These are phyloP conservation scores for Hemibagrus guttatus DNA, from an alignment of 2,797 vertebrate genomes.

Conservation along the genomic window DNA sequence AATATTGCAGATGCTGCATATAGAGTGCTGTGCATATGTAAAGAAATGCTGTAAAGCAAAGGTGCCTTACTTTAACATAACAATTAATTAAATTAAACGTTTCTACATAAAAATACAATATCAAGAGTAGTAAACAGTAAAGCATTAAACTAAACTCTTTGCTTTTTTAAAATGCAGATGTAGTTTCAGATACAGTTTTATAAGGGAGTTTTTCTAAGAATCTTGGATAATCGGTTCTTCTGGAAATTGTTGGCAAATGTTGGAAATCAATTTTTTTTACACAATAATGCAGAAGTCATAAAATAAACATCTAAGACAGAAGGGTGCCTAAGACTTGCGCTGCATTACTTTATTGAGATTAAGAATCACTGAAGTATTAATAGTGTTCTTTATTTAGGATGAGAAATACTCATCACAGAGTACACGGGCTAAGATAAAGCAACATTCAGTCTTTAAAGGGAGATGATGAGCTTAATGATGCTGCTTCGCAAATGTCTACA, in stretches of 20 bases:
- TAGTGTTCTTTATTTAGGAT: neutral
- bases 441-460: neutral
- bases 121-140: neutral
- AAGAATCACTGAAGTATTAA: neutral
- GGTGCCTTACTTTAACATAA: neutral
- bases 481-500: neutral
- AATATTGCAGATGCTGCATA: neutral
- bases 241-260: neutral
- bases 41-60: neutral
- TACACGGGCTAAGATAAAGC: neutral
- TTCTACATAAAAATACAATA: neutral
- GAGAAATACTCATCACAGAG: neutral
- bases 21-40: neutral
- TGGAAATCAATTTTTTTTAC: neutral
- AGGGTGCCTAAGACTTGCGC: neutral
- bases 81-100: neutral
- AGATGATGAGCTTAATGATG: neutral
- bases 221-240: neutral
- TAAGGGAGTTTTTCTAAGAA: neutral
- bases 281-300: neutral
- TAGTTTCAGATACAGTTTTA: neutral
- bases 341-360: neutral
- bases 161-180: neutral
- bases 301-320: neutral
- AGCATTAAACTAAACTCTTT: neutral